phyloP scores from a whole-genome alignment of 2,113 vertebrate genomes.

The Acrocephalus arundinaceus region DNA sequence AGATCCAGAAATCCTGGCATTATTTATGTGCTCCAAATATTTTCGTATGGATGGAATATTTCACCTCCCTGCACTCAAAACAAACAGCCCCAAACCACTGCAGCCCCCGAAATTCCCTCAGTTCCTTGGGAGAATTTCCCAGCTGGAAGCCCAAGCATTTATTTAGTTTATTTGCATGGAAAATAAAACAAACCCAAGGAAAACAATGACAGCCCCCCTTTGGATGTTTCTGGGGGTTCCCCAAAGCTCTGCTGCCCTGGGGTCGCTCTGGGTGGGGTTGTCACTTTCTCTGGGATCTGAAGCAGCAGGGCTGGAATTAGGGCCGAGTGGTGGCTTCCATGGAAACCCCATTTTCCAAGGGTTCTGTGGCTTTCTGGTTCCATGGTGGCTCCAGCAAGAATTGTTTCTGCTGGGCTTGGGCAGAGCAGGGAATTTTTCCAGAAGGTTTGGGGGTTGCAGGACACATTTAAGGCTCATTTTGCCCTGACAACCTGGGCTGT shows the following conservation, averaged over 20 bases:
- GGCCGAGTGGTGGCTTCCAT: not conserved
- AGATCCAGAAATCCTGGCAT: not conserved
- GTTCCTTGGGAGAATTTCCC: not conserved
- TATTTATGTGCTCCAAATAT: not conserved
- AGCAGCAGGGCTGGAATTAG: not conserved
- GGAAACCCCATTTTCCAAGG: constrained; percentile 1
- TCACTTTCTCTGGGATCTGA: not conserved
- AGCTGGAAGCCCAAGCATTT: not conserved
- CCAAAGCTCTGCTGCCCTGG: not conserved
- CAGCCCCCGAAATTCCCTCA: not conserved
- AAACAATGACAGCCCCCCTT: not conserved
- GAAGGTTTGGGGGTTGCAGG: not conserved
- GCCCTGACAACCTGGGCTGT: rapidly evolving
- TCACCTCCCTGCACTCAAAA: not conserved
- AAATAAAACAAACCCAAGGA: not conserved
- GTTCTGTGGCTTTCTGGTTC: not conserved
- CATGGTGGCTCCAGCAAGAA: not conserved
- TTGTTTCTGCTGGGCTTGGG: not conserved
- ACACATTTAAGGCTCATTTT: rapidly evolving
- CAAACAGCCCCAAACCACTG: not conserved
- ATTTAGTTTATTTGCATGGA: not conserved
- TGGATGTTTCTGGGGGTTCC: not conserved
- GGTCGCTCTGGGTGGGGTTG: not conserved
- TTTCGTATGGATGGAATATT: not conserved
- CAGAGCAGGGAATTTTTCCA: not conserved